Conservation (phyloP, 2,888 invertebrate species). For the Clitarchus hookeri region DNA sequence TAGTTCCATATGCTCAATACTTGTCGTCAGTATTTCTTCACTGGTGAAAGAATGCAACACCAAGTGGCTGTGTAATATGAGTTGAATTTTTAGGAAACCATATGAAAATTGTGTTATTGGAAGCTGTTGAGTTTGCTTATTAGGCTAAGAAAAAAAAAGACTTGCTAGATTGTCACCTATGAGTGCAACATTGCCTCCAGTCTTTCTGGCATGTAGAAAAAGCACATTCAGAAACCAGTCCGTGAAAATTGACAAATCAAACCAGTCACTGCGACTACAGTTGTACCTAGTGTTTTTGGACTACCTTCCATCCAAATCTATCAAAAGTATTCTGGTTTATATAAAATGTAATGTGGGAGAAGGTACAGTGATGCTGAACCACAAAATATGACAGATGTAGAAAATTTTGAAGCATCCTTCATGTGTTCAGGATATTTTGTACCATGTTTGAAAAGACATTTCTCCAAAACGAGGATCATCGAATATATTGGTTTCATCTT, state of each 20-base stretch:
- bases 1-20: too few relatives aligned
- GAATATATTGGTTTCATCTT: constrained; percentile 17
- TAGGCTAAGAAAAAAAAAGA: not conserved
- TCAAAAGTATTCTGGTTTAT: not conserved
- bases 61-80: not conserved
- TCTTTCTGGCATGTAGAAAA: not conserved
- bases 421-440: constrained; percentile 21
- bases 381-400: constrained; percentile 22
- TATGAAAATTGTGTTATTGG: not conserved
- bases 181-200: not conserved
- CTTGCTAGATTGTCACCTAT: constrained; percentile 20
- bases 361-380: constrained; percentile 7
- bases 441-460: constrained; percentile 21
- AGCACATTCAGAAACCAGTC: not conserved
- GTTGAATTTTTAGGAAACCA: constrained; percentile 9
- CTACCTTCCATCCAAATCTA: constrained; percentile 7
- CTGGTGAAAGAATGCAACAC: not conserved
- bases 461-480: constrained; percentile 24
- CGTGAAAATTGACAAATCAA: constrained; percentile 11
- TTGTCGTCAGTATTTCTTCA: not conserved
- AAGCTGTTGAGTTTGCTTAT: not conserved
- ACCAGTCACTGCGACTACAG: constrained; percentile 19
- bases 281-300: constrained; percentile 24
- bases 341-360: constrained; percentile 16
- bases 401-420: not conserved